phyloP scores from a whole-genome alignment of 2,797 vertebrate genomes.

The Enteromius radiatus region DNA sequence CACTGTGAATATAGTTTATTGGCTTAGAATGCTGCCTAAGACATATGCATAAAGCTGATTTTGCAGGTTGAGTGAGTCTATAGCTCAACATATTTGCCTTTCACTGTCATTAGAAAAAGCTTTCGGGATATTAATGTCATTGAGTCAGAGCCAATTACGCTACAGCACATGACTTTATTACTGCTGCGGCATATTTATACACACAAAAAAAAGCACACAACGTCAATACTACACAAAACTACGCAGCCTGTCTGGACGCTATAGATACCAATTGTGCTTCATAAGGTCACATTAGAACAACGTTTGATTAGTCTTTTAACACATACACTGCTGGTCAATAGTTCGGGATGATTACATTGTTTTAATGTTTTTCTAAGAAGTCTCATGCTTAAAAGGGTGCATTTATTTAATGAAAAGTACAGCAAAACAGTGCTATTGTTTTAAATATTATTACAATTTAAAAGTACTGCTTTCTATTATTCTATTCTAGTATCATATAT shows the following conservation, averaged over 20 bases:
- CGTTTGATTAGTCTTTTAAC: not conserved
- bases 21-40: slow-evolving; percentile 54
- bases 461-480: not conserved
- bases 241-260: slow-evolving; percentile 40
- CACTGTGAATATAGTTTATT: slow-evolving; percentile 56
- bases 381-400: not conserved
- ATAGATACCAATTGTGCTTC: not conserved
- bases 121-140: slow-evolving; percentile 44
- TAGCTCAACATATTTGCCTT: slow-evolving; percentile 64
- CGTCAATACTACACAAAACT: slow-evolving; percentile 31
- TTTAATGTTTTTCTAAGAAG: not conserved
- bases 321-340: not conserved
- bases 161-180: slow-evolving; percentile 60
- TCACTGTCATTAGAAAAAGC: slow-evolving; percentile 54
- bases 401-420: not conserved
- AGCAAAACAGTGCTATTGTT: not conserved
- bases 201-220: slow-evolving; percentile 51
- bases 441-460: not conserved
- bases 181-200: slow-evolving; percentile 45
- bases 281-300: slow-evolving; percentile 4
- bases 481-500: not conserved
- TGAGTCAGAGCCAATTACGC: slow-evolving; percentile 63
- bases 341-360: not conserved
- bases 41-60: slow-evolving; percentile 64
- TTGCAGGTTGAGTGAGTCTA: slow-evolving; percentile 61